Evolutionary conservation across 2,113 vertebrate species (phyloP), one percentile per base, ranked within the genome.

Genomic region (Mirounga angustirostris): DNA sequence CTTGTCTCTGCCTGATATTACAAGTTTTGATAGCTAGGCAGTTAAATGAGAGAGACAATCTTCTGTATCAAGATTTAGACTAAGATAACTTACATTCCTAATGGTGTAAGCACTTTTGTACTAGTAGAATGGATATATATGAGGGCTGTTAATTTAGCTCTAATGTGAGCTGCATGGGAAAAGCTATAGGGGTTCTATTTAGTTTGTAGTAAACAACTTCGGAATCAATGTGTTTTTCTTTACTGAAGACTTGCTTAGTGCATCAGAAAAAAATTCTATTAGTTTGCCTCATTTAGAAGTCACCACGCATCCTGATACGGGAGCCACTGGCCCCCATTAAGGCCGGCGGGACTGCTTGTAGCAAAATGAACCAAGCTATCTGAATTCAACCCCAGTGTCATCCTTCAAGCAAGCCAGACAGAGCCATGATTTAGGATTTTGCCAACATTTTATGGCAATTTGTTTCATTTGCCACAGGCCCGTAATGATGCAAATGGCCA

Each of bases 401-500:
- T 97, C 84, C 93, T 89, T 98, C 81, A 98, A n/a, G 94, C 96
- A 88, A 97, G 92, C 78, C 80, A 97, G 85, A 97, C 91, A 97
- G 98, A 98, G 40, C 92, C 93, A 74, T 92, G 89, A 96, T 94
- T 86, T 93, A 98, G 87, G 93, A 88, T 98, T 98, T 98, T 97
- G 85, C 94, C 93, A 96, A 89, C 2, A 8, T 97, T 98, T 98
- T 97, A 97, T 97, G 93, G 88, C 87, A 98, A 98, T 98, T 98
- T 98, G 73, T 90, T 95, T 97, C 65, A 97, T 98, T 98, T 98
- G 98, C 97, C 16, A 61, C 69, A 97, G 97, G 95, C 81, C 21
- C 2, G 1, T 94, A 98, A 97, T 69, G 84, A 98, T 97, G 88
- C 14, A 97, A 97, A 98, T 98, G 98, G 96, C 83, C 89, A 98